Base-by-base conservation (phyloP, 2,113 vertebrate genomes). In the Anhinga anhinga region DNA sequence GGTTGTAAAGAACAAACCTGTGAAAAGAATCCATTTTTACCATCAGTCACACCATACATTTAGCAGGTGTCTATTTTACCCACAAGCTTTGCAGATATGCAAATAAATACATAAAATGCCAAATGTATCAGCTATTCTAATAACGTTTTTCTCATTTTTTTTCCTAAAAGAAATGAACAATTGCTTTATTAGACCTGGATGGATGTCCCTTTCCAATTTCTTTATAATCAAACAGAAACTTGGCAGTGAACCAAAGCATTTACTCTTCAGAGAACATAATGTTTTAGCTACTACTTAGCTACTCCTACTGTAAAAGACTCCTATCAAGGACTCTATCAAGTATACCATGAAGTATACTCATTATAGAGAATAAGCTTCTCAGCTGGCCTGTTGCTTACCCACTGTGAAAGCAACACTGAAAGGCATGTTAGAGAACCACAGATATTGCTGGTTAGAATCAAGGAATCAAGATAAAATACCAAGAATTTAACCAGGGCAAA, bases 31-130 rank as follows among this genome's bases (percentile, higher is more conserved):
- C 88, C 78, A 66, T 93, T 97, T 95, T 95, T 93, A 95, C 90
- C 94, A 76, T 82, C 94, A 96, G 95, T 69, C 52, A 96, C 61
- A 85, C 56, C 85, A 69, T 73, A 93, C 83, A 78, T 88, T 95
- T 97, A 97, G 82, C 96, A 98, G 93, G 94, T 93, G 81, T 94
- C 95, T 98, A 34, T 96, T 96, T 96, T 95, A 95, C 73, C 93
- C 52, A 78, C 83, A 94, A 95, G 92, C 62, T 66, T 74, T 86
- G 45, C 58, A 90, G 86, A 94, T 71, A 92, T 87, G 69, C 91
- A 97, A 92, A 97, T 93, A 93, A 97, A 97, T 90, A 94, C 40
- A 66, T 52, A 89, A 93, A 96, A 80, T 89, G 67, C 81, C 88
- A 94, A 93, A 82, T 55, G 47, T 72, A 95, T 93, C 69, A 78